A percentile compares a stretch with the other conserved stretches of the same genome.
Conservation (phyloP, 2,888 invertebrate genomes). For the Elysia crispata region DNA sequence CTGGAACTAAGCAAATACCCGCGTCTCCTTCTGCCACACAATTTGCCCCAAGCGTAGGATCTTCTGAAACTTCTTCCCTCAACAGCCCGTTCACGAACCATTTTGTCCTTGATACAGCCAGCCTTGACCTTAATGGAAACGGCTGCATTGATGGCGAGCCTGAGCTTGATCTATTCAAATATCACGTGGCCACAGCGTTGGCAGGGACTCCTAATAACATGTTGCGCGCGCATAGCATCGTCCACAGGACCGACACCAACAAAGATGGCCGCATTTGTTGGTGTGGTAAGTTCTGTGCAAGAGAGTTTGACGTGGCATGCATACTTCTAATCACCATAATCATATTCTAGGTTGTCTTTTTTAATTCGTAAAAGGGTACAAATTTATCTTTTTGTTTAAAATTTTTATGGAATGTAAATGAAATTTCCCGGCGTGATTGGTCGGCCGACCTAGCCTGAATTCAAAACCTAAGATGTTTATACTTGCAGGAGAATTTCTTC, state of each 20-base stretch:
- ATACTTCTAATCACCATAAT: no score
- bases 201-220: conserved; percentile 82
- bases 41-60: background rate
- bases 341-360: no score
- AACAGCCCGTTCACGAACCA: background rate
- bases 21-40: background rate
- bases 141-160: conserved; percentile 77
- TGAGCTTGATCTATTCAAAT: conserved; percentile 81
- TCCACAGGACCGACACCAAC: conserved; percentile 33
- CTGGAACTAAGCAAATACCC: no score
- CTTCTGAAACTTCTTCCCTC: conserved; percentile 15
- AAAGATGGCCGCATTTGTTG: conserved; percentile 38
- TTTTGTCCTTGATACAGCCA: conserved; percentile 27
- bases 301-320: no score
- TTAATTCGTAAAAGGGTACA: no score
- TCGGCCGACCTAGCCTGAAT: no score
- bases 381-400: no score
- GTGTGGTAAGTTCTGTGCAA: conserved; percentile 48
- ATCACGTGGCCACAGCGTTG: conserved; percentile 79
- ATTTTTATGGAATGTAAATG: no score
- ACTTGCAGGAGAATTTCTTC: no score
- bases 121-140: conserved; percentile 73
- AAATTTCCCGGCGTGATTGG: no score
- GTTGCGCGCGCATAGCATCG: conserved; percentile 79
- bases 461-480: no score